Base-by-base conservation (phyloP, 2,797 vertebrate genomes). In the Clarias pachynema region DNA sequence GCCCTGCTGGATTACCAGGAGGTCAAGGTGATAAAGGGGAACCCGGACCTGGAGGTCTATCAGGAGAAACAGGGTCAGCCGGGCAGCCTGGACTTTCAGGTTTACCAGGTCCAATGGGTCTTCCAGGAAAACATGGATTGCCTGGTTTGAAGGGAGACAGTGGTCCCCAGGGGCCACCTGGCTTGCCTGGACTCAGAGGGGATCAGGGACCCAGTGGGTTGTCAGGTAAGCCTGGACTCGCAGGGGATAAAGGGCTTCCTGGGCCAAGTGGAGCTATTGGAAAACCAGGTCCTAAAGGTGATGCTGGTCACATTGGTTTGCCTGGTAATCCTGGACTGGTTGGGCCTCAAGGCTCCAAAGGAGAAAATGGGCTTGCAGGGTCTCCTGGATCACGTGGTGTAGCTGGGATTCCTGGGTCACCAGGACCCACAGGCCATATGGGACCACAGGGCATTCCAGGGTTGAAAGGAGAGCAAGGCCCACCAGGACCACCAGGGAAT, bases 351-450 rank as follows among this genome's bases (percentile, higher is more conserved):
- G 98, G 98, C 12, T 74, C 93, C 0, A 99, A 99, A 93, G 98
- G 98, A 53, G 98, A 98, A 0, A 81, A 94, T 2, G 98, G 98
- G 31, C 95, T 97, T 89, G 92, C 95, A 0, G 98, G 98, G 1
- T 94, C 96, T 87, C 96, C 97, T 0, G 98, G 98, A 0, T 94
- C 97, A 82, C 94, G 98, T 85, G 98, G 98, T 1, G 95, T 97
- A 89, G 98, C 98, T 0, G 98, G 98, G 31, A 99, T 99, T 91
- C 98, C 98, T 0, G 98, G 98, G 79, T 92, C 98, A 83, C 97
- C 98, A 88, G 98, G 98, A 0, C 97, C 97, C 0, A 94, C 97
- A 2, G 98, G 98, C 16, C 98, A 98, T 24, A 97, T 99, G 91
- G 98, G 98, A 66, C 98, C 97, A 14, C 97, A 98, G 87, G 98